Base-by-base conservation (phyloP, 2,888 invertebrate species). In the Apotomis capreana region DNA sequence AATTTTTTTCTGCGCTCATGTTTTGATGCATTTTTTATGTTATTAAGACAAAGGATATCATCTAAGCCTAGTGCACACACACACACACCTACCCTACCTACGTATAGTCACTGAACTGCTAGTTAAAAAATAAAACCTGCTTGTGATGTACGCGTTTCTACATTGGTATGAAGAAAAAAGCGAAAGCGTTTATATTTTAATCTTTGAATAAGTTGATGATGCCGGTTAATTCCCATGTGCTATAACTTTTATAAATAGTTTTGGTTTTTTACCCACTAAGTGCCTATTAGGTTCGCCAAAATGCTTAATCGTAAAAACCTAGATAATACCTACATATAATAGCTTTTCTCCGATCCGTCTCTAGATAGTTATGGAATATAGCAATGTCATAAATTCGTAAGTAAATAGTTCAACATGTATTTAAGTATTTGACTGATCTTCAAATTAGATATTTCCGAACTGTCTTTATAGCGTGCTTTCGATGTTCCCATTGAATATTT, bases 351-450 rank as follows among this genome's bases (percentile, higher is more conserved):
- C 26, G 60, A 67, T 67, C 65, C 65, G 55, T 60, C 65, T 67
- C 54, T 67, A 69, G 65, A 57, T 62, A 73, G 64, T 69, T 37
- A 69, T 69, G 26, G 55, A 58, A 63, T 62, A 13, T 75, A 59
- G 57, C 40, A 60, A 51, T 67, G 37, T 57, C 67, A 36, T 65
- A 49, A 52, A 61, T 55, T 49, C 65, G 54, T 70, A 44, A 55
- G 40, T 26, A 8, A 68, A 75, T 69, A 68, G 70, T 64, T 61
- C 51, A 64, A 64, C 65, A 61, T 68, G 67, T 75, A 73, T 70
- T 65, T 77, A 73, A 77, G 71, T 75, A 77, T 78, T 83, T 81
- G 87, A 88, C 89, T 89, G 88, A 88, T 87, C 87, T 88, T 87
- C 84, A 83, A 80, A 77, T 76, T 87, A 88, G 85, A 80, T 74